Evolutionary conservation across 2,888 invertebrate species (phyloP), one percentile per base, ranked within the genome.

Genomic region (Macrosoma leucophasiata): DNA sequence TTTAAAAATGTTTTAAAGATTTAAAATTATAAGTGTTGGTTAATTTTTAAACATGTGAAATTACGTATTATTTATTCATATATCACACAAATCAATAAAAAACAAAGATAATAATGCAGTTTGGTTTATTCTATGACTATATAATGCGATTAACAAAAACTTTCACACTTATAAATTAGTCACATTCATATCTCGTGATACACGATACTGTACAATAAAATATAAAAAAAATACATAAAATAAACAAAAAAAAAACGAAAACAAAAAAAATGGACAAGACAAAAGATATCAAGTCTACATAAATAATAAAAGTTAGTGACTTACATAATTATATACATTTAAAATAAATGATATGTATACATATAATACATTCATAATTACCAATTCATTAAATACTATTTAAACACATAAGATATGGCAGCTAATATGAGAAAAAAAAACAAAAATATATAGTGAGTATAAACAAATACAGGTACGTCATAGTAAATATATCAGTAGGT

Each of bases 151-250:
- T 28, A 41, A 36, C 31, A 25, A 43, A 47, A 52, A 56, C 62
- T 56, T 42, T 55, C 50, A 56, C 41, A 50, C 51, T 52, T 44
- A 58, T 52, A 59, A 48, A 50, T 55, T 54, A 49, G 36, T 43
- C 42, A 37, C 48, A 49, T 32, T 29, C 44, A 43, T 37, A 20
- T 42, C 34, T 62, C 62, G 61, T 62, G 55, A 67, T 62, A 63
- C 61, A 61, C 61, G 60, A 62, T 60, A 63, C 58, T 46, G 43
- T 41, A 46, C 9, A 54, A 48, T 49, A 25, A 20, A 31, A 25
- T 26, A 22, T n/a, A 4, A 24, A 28, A 42, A 29, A 19, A 27
- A 39, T 14, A 34, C 10, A 21, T 14, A 18, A 18, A 23, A 26
- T 33, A 33, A 27, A 20, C 19, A 31, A 33, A 14, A 31, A 11